A percentile compares a stretch with the other conserved stretches of the same genome.
Evolutionary conservation across 2,888 invertebrate genomes (phyloP).

Genomic region (Hypomecis atomaria): DNA sequence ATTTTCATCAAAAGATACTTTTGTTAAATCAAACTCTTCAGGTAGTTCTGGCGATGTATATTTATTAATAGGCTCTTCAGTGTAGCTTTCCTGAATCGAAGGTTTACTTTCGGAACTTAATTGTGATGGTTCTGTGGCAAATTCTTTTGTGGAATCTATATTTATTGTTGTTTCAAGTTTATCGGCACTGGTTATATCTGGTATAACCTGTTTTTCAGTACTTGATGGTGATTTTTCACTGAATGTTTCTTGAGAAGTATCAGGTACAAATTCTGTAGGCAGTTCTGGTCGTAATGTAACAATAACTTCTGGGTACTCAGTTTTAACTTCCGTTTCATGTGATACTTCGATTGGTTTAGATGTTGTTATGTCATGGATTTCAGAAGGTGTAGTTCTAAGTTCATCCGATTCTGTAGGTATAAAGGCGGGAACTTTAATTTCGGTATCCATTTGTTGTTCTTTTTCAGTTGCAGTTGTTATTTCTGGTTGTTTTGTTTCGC

Average conservation of each 20-base stretch:
- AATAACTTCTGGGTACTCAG: constrained; percentile 25
- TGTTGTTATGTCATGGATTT: constrained; percentile 26
- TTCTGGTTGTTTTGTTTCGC: constrained; percentile 27
- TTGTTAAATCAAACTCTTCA: constrained; percentile 13
- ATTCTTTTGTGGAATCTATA: constrained; percentile 11
- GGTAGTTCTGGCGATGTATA: constrained; percentile 11
- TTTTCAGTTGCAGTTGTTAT: constrained; percentile 6
- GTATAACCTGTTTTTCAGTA: constrained; percentile 1
- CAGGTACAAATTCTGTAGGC: constrained; percentile 10
- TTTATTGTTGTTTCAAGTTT: neutral
- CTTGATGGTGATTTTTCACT: constrained; percentile 3
- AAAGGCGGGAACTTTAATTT: constrained; percentile 15
- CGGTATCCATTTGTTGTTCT: constrained; percentile 14
- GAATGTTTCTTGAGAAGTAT: constrained; percentile 1
- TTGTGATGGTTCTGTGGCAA: constrained; percentile 7
- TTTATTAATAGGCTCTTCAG: constrained; percentile 17
- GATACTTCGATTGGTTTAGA: constrained; percentile 19
- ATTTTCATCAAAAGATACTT: constrained; percentile 6
- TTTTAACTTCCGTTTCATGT: constrained; percentile 19
- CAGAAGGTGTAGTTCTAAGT: constrained; percentile 18
- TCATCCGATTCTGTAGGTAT: constrained; percentile 16
- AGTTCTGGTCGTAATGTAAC: constrained; percentile 18
- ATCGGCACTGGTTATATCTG: constrained; percentile 23
- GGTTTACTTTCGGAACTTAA: constrained; percentile 8
- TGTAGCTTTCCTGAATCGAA: constrained; percentile 10